These are phyloP conservation scores for Agriopis aurantiaria DNA, from an alignment of 2,888 invertebrate species.

Conservation along the genomic window DNA sequence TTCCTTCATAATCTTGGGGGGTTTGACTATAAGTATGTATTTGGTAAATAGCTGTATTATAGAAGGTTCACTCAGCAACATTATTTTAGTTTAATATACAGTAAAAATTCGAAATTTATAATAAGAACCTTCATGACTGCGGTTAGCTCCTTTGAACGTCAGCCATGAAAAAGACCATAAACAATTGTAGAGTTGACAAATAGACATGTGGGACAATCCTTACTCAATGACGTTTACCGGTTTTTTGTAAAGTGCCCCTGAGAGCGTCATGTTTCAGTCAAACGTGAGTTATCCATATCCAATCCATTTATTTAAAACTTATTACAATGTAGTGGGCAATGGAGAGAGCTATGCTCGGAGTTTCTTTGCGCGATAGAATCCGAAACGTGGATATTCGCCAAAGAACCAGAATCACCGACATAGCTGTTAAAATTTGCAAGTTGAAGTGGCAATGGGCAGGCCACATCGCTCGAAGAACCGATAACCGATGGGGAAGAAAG, in stretches of 20 bases:
- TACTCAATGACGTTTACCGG: neutral
- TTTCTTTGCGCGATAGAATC: no score
- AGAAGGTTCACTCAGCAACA: slow-evolving; percentile 42
- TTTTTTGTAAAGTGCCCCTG: slow-evolving; percentile 1
- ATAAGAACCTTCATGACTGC: slow-evolving; percentile 84
- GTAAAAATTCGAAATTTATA: slow-evolving; percentile 60
- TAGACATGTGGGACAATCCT: neutral
- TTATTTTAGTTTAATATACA: slow-evolving; percentile 57
- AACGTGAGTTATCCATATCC: no score
- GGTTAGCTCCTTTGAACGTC: slow-evolving; percentile 78
- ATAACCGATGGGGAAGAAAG: no score
- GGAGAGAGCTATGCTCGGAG: no score
- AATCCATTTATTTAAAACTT: no score
- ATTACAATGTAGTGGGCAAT: no score
- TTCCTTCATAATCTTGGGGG: slow-evolving; percentile 61
- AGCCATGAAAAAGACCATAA: slow-evolving; percentile 85
- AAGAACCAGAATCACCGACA: no score
- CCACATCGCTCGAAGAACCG: no score
- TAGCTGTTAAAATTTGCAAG: no score
- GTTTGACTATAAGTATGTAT: slow-evolving; percentile 5
- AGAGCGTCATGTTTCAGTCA: neutral
- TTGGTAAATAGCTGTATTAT: slow-evolving; percentile 29
- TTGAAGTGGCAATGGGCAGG: no score
- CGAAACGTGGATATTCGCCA: no score
- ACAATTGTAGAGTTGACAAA: slow-evolving; percentile 45